These are phyloP conservation scores for Rhinichthys osculus DNA, from an alignment of 2,797 vertebrate species.

Conservation along the genomic window DNA sequence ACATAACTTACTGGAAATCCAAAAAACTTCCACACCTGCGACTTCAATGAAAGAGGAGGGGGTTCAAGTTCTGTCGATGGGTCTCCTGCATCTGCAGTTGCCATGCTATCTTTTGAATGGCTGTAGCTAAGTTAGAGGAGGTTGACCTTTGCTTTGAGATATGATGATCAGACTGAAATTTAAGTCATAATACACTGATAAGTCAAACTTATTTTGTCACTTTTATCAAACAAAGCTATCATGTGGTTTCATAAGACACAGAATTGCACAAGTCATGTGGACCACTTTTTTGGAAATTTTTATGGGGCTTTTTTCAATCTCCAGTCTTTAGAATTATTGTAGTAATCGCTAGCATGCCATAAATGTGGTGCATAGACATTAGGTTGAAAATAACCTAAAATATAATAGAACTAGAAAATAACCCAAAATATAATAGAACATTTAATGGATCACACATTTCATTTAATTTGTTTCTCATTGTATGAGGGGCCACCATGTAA, in stretches of 20 bases:
- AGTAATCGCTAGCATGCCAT: too few species aligned
- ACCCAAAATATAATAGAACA: neutral
- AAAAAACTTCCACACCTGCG: too few species aligned
- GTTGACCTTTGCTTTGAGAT: neutral
- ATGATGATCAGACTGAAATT: neutral
- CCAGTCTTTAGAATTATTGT: neutral
- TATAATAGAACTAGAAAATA: too few species aligned
- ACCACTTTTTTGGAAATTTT: neutral
- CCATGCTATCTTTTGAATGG: too few species aligned
- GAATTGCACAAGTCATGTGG: neutral
- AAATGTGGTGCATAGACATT: neutral
- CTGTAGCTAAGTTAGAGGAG: too few species aligned
- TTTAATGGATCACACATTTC: slow-evolving; percentile 26
- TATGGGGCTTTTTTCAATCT: neutral
- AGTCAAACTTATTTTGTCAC: too few species aligned
- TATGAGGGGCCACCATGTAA: slow-evolving; percentile 13
- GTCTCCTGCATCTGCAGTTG: too few species aligned
- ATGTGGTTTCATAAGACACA: neutral
- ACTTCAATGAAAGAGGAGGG: too few species aligned
- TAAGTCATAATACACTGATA: neutral
- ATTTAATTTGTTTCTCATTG: neutral
- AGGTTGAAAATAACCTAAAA: neutral
- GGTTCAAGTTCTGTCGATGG: too few species aligned
- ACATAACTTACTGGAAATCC: too few species aligned
- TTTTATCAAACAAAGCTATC: neutral